Percentiles rank a stretch among this genome's conserved stretches.
Evolutionary conservation across 2,797 vertebrate species (phyloP).

Genomic region (Gallinago nigripennis): DNA sequence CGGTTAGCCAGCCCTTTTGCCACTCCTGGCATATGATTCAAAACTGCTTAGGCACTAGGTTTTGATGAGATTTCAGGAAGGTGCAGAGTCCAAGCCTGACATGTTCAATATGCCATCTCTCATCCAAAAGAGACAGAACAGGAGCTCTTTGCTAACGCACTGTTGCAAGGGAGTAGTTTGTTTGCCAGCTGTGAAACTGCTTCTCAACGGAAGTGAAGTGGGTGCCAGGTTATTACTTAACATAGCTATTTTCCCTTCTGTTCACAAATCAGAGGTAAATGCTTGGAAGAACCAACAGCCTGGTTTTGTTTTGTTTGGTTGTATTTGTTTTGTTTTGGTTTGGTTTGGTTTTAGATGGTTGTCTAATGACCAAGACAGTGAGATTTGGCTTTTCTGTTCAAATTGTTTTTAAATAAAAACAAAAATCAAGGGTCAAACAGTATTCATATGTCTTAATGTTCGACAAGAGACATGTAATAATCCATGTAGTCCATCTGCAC

Average conservation of each 20-base stretch:
- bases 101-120: not conserved
- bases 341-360: not conserved
- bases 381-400: not conserved
- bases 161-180: not conserved
- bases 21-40: not conserved
- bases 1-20: constrained; percentile 10
- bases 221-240: not conserved
- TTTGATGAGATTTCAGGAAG: constrained; percentile 14
- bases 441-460: not conserved
- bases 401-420: not conserved
- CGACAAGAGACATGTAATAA: not conserved
- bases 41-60: not conserved
- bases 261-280: not conserved
- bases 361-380: not conserved
- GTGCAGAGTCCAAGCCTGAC: not conserved
- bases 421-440: not conserved
- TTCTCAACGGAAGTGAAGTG: not conserved
- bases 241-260: not conserved
- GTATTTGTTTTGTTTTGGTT: not conserved
- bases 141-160: not conserved
- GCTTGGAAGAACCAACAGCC: not conserved
- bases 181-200: not conserved
- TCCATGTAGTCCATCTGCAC: not conserved
- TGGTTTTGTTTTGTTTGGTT: not conserved
- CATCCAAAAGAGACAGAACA: not conserved